Conservation (phyloP, 1,140 invertebrate species). For the Ericerus pela region DNA sequence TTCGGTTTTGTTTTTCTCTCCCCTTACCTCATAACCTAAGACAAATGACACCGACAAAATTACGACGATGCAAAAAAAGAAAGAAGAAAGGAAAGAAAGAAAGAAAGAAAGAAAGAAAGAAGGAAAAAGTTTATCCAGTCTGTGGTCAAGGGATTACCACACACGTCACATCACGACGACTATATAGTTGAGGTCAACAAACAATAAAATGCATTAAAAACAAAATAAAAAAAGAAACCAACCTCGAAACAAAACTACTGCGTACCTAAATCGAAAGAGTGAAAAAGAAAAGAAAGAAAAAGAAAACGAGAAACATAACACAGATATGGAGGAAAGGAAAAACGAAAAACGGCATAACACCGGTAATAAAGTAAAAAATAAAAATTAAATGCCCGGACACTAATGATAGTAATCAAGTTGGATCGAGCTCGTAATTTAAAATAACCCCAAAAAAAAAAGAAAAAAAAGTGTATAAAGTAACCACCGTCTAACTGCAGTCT, state of each 20-base stretch:
- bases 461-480: not conserved
- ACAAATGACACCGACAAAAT: no score
- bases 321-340: not conserved
- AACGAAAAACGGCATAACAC: not conserved
- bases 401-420: constrained; percentile 10
- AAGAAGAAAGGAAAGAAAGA: no score
- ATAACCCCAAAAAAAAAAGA: constrained; percentile 1
- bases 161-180: no score
- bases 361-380: constrained; percentile 10
- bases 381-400: constrained; percentile 9
- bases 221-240: not conserved
- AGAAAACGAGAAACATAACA: not conserved
- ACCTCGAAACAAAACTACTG: not conserved
- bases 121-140: no score
- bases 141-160: no score
- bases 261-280: not conserved
- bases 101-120: no score
- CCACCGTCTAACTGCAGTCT: not conserved
- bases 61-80: no score
- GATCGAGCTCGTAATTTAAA: constrained; percentile 9
- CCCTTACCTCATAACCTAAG: no score
- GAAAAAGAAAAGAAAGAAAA: not conserved
- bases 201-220: not conserved
- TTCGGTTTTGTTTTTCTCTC: no score
- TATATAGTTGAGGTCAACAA: constrained; percentile 9